phyloP scores from a whole-genome alignment of 2,888 invertebrate genomes.

The Zonitis immaculata region DNA sequence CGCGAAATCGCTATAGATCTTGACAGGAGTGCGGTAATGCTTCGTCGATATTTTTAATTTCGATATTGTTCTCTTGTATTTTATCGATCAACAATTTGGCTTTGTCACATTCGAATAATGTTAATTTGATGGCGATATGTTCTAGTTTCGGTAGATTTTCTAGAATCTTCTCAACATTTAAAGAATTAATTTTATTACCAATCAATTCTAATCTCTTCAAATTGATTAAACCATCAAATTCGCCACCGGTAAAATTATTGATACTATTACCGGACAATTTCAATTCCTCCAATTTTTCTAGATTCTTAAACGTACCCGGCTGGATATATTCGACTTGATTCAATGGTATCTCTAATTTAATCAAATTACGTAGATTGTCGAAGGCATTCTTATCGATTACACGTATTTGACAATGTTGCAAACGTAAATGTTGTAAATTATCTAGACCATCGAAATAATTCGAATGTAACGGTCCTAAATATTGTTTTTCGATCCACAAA shows the following conservation, averaged over 20 bases:
- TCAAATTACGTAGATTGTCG: slow-evolving; percentile 11
- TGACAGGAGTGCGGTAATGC: slow-evolving; percentile 14
- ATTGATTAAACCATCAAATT: slow-evolving; percentile 16
- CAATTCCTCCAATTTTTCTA: slow-evolving; percentile 17
- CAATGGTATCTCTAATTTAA: slow-evolving; percentile 16
- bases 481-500: slow-evolving; percentile 20
- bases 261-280: slow-evolving; percentile 16
- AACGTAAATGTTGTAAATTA: slow-evolving; percentile 11
- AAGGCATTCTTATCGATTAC: slow-evolving; percentile 15
- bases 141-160: slow-evolving; percentile 17
- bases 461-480: slow-evolving; percentile 9
- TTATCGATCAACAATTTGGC: slow-evolving; percentile 14
- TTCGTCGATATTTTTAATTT: slow-evolving; percentile 18
- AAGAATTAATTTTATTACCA: slow-evolving; percentile 17
- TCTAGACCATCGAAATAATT: slow-evolving; percentile 16
- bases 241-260: slow-evolving; percentile 16
- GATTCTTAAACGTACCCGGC: slow-evolving; percentile 17
- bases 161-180: slow-evolving; percentile 15
- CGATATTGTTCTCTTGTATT: slow-evolving; percentile 19
- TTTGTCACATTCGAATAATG: slow-evolving; percentile 11
- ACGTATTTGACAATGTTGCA: slow-evolving; percentile 18
- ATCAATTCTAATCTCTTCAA: slow-evolving; percentile 15
- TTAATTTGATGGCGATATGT: slow-evolving; percentile 15
- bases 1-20: too few species aligned
- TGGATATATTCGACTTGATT: slow-evolving; percentile 19